phyloP scores from a whole-genome alignment of 2,888 invertebrate species.

The Drosophila peninsularis region DNA sequence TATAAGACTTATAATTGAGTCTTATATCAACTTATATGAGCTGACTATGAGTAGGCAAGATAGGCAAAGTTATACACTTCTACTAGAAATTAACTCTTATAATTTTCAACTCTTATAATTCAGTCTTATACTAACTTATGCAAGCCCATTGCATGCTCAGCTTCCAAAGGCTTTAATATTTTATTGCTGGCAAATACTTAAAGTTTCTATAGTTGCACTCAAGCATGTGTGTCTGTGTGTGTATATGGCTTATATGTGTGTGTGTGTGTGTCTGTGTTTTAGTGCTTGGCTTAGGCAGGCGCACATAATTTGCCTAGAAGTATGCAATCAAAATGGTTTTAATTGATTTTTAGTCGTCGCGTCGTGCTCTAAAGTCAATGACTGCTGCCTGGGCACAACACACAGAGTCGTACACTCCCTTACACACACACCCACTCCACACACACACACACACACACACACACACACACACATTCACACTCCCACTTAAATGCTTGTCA shows the following conservation, averaged over 20 bases:
- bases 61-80: too few species aligned
- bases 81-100: too few species aligned
- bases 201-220: conserved; percentile 21
- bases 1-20: not conserved
- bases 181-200: not conserved
- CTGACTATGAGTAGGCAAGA: too few species aligned
- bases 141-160: not conserved
- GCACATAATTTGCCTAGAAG: conserved; percentile 53
- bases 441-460: conserved; percentile 13
- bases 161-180: not conserved
- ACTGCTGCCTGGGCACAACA: conserved; percentile 45
- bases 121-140: not conserved
- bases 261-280: conserved; percentile 16
- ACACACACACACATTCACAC: conserved; percentile 2
- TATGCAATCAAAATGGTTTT: conserved; percentile 77
- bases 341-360: conserved; percentile 74
- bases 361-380: conserved; percentile 66
- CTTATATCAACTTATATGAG: too few species aligned
- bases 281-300: conserved; percentile 40
- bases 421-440: conserved; percentile 15
- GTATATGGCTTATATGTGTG: not conserved
- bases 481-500: conserved; percentile 29
- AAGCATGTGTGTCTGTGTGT: conserved; percentile 5
- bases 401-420: not conserved
- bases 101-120: too few species aligned